Conservation (phyloP, 1,140 invertebrate species). For the Eubasilissa regina region DNA sequence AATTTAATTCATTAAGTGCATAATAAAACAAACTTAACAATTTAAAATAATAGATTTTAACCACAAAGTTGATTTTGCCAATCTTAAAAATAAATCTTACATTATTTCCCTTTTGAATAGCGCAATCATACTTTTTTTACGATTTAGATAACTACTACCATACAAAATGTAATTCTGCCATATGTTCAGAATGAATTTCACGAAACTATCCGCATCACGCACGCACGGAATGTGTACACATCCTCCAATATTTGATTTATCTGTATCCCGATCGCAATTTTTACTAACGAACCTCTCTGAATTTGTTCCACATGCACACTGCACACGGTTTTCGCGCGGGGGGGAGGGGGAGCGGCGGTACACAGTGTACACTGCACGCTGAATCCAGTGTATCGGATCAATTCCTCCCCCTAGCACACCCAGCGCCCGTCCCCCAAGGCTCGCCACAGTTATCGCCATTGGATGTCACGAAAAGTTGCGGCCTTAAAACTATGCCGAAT, state of each 20-base stretch:
- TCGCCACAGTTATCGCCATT: slow-evolving; percentile 52
- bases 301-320: slow-evolving; percentile 45
- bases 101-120: too few species aligned
- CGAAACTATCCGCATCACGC: slow-evolving; percentile 19
- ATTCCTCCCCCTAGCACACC: slow-evolving; percentile 26
- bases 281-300: slow-evolving; percentile 54
- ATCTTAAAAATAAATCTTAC: too few species aligned
- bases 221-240: slow-evolving; percentile 32
- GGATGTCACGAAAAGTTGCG: slow-evolving; percentile 56
- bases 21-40: too few species aligned
- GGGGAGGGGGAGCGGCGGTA: not conserved
- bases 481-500: slow-evolving; percentile 43
- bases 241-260: slow-evolving; percentile 37
- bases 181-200: too few species aligned
- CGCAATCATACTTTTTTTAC: too few species aligned
- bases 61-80: too few species aligned
- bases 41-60: too few species aligned
- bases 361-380: slow-evolving; percentile 29
- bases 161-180: too few species aligned
- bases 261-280: slow-evolving; percentile 33
- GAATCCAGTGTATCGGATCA: slow-evolving; percentile 53
- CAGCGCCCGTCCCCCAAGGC: not conserved
- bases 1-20: too few species aligned
- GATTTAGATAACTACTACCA: too few species aligned
- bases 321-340: slow-evolving; percentile 10